phyloP scores from a whole-genome alignment of 1,140 invertebrate species.

The Bombus pyrosoma region DNA sequence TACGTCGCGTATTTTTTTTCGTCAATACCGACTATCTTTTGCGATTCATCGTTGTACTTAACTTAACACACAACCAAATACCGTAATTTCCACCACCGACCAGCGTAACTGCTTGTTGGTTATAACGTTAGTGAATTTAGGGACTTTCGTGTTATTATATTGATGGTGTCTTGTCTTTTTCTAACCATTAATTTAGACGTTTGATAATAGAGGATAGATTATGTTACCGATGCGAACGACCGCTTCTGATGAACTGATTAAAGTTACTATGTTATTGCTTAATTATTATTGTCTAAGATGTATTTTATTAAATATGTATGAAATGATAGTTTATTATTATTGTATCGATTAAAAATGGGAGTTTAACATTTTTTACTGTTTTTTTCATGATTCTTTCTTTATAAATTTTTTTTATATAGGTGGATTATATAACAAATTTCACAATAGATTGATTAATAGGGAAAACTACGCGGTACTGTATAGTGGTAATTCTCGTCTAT shows the following conservation, averaged over 20 bases:
- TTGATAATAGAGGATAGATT: neutral
- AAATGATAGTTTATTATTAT: no score
- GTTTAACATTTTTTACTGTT: neutral
- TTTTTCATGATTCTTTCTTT: neutral
- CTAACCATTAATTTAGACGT: neutral
- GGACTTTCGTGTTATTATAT: neutral
- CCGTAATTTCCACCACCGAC: constrained; percentile 8
- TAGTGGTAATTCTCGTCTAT: no score
- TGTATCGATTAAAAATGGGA: neutral
- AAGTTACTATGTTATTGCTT: neutral
- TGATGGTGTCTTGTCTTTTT: neutral
- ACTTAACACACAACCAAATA: constrained; percentile 18
- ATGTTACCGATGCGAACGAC: neutral
- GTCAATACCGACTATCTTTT: constrained; percentile 26
- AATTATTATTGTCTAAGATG: neutral
- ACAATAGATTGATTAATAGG: neutral
- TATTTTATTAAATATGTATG: neutral
- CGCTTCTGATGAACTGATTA: neutral
- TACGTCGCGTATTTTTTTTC: neutral
- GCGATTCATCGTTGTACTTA: constrained; percentile 28
- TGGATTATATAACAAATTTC: neutral
- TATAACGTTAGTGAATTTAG: neutral
- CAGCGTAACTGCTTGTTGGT: constrained; percentile 1
- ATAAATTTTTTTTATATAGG: neutral
- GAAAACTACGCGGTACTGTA: neutral